Conservation (phyloP, 1,140 invertebrate genomes). For the Vollenhovia emeryi region DNA sequence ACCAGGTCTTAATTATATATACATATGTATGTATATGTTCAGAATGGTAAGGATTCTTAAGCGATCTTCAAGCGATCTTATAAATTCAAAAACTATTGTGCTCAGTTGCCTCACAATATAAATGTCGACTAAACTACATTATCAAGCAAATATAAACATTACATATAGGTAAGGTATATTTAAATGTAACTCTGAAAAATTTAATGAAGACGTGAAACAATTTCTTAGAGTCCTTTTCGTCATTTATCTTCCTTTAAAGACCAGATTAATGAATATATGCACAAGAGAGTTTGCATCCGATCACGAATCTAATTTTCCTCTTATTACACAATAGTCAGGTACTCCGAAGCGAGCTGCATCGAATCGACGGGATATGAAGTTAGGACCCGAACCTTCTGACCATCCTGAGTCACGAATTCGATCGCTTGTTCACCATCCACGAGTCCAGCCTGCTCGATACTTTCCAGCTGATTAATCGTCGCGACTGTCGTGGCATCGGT, state of each 20-base stretch:
- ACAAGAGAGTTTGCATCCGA: not conserved
- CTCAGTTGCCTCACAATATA: too few species aligned
- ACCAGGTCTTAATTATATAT: not conserved
- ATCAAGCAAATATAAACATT: not conserved
- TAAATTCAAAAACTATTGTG: not conserved
- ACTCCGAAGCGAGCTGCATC: constrained; percentile 83
- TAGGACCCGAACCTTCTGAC: constrained; percentile 84
- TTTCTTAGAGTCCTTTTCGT: not conserved
- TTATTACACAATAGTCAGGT: constrained; percentile 82
- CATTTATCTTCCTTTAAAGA: not conserved
- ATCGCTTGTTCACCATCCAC: constrained; percentile 81
- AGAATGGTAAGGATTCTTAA: not conserved
- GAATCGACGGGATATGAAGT: constrained; percentile 83
- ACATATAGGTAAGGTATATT: not conserved
- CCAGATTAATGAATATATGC: not conserved
- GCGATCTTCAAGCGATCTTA: not conserved
- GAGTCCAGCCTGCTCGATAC: constrained; percentile 70
- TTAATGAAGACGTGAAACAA: not conserved
- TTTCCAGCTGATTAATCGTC: constrained; percentile 78
- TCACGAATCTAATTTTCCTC: not conserved
- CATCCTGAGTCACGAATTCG: constrained; percentile 84
- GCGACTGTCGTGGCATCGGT: constrained; percentile 78
- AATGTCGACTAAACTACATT: not conserved
- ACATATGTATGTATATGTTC: too few species aligned
- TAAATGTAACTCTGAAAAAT: constrained; percentile 7